Evolutionary conservation across 1,140 invertebrate genomes (phyloP).

Genomic region (Caenorhabditis brenneri): DNA sequence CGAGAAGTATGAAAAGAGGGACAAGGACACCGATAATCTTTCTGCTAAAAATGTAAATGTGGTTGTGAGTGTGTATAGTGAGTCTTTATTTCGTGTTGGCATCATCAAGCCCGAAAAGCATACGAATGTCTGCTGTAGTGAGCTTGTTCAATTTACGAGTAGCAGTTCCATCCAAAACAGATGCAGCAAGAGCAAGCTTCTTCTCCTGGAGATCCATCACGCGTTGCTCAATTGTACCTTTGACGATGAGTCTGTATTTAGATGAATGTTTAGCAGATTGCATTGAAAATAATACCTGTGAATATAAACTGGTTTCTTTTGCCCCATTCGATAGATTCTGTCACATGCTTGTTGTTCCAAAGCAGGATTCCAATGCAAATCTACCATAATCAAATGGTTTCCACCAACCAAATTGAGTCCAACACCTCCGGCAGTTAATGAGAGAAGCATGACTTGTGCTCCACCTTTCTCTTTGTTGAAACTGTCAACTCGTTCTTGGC

Average conservation of each 20-base stretch:
- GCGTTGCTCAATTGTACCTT: constrained; percentile 83
- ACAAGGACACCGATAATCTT: too few species aligned
- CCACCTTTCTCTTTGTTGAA: constrained; percentile 54
- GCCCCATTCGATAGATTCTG: constrained; percentile 86
- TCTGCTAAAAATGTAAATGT: too few species aligned
- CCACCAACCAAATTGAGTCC: constrained; percentile 87
- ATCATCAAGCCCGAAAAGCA: constrained; percentile 76
- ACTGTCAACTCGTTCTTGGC: constrained; percentile 55
- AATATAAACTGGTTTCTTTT: constrained; percentile 81
- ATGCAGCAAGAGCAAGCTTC: constrained; percentile 79
- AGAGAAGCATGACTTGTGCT: constrained; percentile 76
- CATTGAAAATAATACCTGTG: constrained; percentile 77
- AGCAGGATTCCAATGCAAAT: constrained; percentile 94
- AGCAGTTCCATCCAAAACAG: constrained; percentile 77
- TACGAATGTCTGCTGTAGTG: constrained; percentile 80
- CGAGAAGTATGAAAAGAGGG: too few species aligned
- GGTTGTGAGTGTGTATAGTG: too few species aligned
- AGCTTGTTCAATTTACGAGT: constrained; percentile 77
- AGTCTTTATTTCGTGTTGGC: too few species aligned
- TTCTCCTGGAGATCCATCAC: constrained; percentile 81
- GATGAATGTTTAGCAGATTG: background rate
- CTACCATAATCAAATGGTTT: constrained; percentile 86
- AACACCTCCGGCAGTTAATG: constrained; percentile 85
- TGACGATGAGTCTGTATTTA: constrained; percentile 78
- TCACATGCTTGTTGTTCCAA: constrained; percentile 89